Evolutionary conservation across 2,797 vertebrate species (phyloP).

Genomic region (Erethizon dorsatum): DNA sequence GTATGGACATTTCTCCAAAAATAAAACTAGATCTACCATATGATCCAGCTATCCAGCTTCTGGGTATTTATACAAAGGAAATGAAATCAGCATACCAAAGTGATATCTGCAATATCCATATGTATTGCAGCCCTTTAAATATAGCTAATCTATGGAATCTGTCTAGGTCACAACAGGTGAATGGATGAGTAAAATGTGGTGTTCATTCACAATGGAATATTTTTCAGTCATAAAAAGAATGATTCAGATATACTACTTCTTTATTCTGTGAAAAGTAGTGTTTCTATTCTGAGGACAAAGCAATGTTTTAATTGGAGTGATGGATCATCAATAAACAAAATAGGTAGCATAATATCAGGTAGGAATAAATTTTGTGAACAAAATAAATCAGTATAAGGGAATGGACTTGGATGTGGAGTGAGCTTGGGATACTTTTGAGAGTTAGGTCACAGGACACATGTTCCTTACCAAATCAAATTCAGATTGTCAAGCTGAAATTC

Average conservation of each 20-base stretch:
- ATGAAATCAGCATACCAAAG: not conserved
- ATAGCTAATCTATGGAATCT: not conserved
- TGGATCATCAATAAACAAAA: not conserved
- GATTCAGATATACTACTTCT: not conserved
- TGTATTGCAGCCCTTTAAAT: no score
- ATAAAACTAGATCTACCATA: not conserved
- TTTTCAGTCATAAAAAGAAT: not conserved
- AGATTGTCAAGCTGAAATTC: not conserved
- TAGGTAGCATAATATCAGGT: not conserved
- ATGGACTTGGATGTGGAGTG: not conserved
- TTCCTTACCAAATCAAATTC: not conserved
- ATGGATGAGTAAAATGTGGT: not conserved
- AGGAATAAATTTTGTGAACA: not conserved
- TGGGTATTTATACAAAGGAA: not conserved
- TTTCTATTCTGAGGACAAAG: not conserved
- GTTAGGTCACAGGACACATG: not conserved
- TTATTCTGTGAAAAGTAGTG: not conserved
- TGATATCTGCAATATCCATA: no score
- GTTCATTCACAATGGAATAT: not conserved
- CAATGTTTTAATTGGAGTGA: not conserved
- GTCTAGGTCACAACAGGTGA: not conserved
- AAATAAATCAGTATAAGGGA: not conserved
- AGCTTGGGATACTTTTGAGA: not conserved
- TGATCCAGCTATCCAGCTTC: not conserved
- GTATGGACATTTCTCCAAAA: not conserved